Conservation (phyloP, 2,113 vertebrate genomes). For the Cygnus atratus region DNA sequence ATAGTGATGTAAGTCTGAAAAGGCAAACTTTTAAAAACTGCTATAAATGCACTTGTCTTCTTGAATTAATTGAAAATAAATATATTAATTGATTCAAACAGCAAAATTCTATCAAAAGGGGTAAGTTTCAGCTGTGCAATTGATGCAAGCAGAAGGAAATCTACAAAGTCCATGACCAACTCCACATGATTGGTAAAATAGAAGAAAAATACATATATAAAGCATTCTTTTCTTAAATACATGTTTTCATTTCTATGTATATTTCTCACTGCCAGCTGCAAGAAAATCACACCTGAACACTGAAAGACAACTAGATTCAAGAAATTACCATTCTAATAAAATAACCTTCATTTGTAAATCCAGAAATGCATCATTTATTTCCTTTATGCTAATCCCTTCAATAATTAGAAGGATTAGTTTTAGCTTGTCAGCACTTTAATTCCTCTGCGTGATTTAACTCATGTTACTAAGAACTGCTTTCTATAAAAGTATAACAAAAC, state of each 20-base stretch:
- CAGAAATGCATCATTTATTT: background rate
- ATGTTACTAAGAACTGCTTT: constrained; percentile 36
- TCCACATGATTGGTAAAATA: constrained; percentile 2
- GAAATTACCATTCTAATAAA: constrained; percentile 47
- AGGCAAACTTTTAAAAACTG: background rate
- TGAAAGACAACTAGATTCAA: background rate
- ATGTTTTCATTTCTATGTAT: constrained; percentile 15
- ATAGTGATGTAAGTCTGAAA: background rate
- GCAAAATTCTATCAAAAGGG: background rate
- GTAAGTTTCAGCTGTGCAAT: background rate
- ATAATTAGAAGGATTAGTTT: constrained; percentile 27
- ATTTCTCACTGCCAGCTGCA: background rate
- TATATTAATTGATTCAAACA: background rate
- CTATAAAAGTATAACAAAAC: constrained; percentile 26
- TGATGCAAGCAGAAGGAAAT: background rate
- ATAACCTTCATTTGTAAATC: constrained; percentile 6
- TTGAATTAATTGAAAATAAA: constrained; percentile 8
- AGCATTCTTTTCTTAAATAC: background rate
- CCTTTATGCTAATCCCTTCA: constrained; percentile 40
- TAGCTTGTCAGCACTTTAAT: constrained; percentile 43
- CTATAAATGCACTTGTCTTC: background rate
- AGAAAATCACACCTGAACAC: background rate
- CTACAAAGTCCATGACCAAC: background rate
- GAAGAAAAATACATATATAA: constrained; percentile 39
- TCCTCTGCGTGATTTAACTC: constrained; percentile 61